Conservation (phyloP, 2,797 vertebrate species). For the Dryobates pubescens region DNA sequence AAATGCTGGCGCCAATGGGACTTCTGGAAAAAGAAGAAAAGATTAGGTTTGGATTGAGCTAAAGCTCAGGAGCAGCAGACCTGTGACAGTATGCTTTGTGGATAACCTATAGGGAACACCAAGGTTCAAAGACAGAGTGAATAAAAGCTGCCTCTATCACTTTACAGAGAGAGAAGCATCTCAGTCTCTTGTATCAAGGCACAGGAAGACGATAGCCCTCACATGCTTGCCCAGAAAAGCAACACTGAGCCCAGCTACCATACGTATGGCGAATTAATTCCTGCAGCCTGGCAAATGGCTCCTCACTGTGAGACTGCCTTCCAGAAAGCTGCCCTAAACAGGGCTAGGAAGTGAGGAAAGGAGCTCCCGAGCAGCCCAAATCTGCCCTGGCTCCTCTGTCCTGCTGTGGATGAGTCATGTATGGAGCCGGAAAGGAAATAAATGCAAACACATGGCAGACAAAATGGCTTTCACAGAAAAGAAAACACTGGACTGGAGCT, state of each 20-base stretch:
- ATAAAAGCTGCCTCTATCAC: neutral
- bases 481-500: slow-evolving; percentile 30
- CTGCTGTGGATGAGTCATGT: slow-evolving; percentile 17
- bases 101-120: neutral
- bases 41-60: neutral
- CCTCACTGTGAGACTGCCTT: neutral
- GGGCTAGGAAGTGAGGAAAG: neutral
- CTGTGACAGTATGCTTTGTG: neutral
- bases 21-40: slow-evolving; percentile 50
- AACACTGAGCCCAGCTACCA: neutral
- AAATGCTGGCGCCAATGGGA: neutral
- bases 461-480: slow-evolving; percentile 54
- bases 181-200: neutral
- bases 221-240: rapidly evolving
- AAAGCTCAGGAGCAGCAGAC: neutral
- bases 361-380: neutral
- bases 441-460: slow-evolving; percentile 61
- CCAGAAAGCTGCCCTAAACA: neutral
- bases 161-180: neutral
- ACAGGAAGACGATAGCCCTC: neutral
- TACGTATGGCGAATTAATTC: neutral
- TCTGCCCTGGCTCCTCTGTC: neutral
- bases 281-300: neutral
- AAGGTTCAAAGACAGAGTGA: slow-evolving; percentile 1
- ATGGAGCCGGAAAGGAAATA: slow-evolving; percentile 41